Evolutionary conservation across 1,140 invertebrate species (phyloP), one percentile per base, ranked within the genome.

Genomic region (Hycleus phaleratus): DNA sequence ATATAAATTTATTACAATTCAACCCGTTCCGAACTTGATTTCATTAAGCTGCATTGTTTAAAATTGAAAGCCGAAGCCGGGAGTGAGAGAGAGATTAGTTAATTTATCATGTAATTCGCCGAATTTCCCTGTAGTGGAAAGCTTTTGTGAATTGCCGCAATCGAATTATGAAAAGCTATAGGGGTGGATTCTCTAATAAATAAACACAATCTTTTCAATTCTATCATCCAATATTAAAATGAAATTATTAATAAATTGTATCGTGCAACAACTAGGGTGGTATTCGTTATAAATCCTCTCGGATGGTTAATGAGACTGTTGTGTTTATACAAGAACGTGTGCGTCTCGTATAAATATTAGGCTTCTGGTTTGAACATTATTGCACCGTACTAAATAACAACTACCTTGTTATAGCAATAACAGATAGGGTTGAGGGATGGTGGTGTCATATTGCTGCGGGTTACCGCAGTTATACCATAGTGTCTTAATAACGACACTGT

Each of bases 21-120:
- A 72, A 72, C 71, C 69, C 69, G 71, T 72, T 72, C 65, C 68
- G 64, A 71, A 71, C 69, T 71, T 70, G 68, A 72, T 72, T 72
- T 72, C 69, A 72, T 72, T 72, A 72, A 66, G 64, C 64, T 64
- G 64, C 68, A 72, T 72, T 72, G 71, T 72, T 72, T 70, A 68
- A 70, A 71, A 70, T 71, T 71, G 66, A 70, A 68, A 70, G 68
- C 67, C 60, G 32, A 32, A 64, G 54, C 18, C 18, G 64, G 56
- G 64, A 63, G 65, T 64, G 40, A 32, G 32, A 32, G 32, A 32
- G 62, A 65, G 68, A 68, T 70, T 70, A 69, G 68, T 72, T 71
- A 70, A 72, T 72, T 72, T 71, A 71, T 72, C 70, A 72, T 72
- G 70, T 70, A 72, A 69, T 71, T 69, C 59, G 66, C 51, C 51